Percentiles rank a stretch among this genome's conserved stretches.
These are phyloP conservation scores for Microctonus brassicae DNA, from an alignment of 2,888 invertebrate species.

Conservation along the genomic window DNA sequence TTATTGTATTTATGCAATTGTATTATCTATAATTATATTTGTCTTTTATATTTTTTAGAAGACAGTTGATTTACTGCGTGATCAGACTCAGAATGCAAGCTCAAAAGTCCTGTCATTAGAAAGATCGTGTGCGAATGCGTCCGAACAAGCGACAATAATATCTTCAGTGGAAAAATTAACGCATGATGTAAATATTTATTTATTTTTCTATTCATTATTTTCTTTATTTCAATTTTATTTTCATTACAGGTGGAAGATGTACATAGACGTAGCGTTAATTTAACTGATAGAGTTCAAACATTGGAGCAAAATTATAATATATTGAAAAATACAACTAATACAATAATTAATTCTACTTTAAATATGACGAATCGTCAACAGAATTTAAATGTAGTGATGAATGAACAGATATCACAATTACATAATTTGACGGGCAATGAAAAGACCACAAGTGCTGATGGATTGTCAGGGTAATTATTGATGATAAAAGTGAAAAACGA, in stretches of 20 bases:
- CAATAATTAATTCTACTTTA: conserved; percentile 43
- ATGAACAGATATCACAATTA: not conserved
- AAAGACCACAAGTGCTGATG: conserved; percentile 1
- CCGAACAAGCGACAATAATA: conserved; percentile 50
- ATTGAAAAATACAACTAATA: conserved; percentile 53
- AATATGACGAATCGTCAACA: conserved; percentile 32
- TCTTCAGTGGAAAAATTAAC: conserved; percentile 56
- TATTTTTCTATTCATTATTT: not conserved
- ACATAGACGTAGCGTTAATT: conserved; percentile 44
- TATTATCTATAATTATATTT: conserved; percentile 16
- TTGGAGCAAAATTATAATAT: conserved; percentile 54
- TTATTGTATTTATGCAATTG: conserved; percentile 34
- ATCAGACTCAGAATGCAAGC: conserved; percentile 66
- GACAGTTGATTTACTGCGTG: conserved; percentile 64
- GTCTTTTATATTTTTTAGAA: conserved; percentile 56
- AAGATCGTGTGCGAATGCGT: conserved; percentile 58
- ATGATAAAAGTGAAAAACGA: conserved; percentile 1
- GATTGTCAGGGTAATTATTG: conserved; percentile 33
- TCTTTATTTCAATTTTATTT: not conserved
- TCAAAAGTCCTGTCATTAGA: conserved; percentile 68
- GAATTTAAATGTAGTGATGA: not conserved
- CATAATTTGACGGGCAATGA: not conserved
- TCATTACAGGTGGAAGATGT: conserved; percentile 52
- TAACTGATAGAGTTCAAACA: conserved; percentile 50
- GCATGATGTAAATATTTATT: conserved; percentile 54